A percentile compares a stretch with the other conserved stretches of the same genome.
Conservation (phyloP, 2,888 invertebrate genomes). For the Amblyjoppa proteus region DNA sequence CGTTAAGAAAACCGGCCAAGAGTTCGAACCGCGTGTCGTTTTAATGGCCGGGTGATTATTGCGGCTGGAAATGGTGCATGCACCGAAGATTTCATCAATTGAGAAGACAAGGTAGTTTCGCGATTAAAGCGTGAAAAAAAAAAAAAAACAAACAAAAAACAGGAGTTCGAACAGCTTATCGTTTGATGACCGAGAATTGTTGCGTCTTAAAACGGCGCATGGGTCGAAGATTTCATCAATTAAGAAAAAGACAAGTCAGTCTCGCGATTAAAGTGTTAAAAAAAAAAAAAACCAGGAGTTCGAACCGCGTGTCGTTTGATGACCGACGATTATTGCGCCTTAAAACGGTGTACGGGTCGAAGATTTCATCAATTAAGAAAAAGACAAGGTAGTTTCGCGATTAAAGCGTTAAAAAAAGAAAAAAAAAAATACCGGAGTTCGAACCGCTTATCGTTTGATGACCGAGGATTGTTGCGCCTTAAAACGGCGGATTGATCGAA, state of each 20-base stretch:
- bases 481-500: not conserved
- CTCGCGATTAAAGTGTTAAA: slow-evolving; percentile 6
- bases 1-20: slow-evolving; percentile 34
- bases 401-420: too few species aligned
- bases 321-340: slow-evolving; percentile 36
- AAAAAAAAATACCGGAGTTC: too few species aligned
- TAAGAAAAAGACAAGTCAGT: not conserved
- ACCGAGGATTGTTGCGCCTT: slow-evolving; percentile 27
- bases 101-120: slow-evolving; percentile 3
- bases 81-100: too few species aligned
- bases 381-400: too few species aligned
- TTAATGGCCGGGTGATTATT: not conserved
- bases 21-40: slow-evolving; percentile 5
- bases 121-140: slow-evolving; percentile 21
- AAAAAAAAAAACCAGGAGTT: slow-evolving; percentile 1
- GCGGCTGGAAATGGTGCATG: not conserved
- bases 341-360: not conserved
- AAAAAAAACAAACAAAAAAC: not conserved
- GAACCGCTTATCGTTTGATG: not conserved
- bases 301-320: slow-evolving; percentile 1
- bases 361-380: not conserved
- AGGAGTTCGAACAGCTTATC: not conserved
- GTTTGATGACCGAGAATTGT: not conserved
- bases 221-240: too few species aligned
- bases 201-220: not conserved